Base-by-base conservation (phyloP, 2,113 vertebrate genomes). In the Hypomesus transpacificus region DNA sequence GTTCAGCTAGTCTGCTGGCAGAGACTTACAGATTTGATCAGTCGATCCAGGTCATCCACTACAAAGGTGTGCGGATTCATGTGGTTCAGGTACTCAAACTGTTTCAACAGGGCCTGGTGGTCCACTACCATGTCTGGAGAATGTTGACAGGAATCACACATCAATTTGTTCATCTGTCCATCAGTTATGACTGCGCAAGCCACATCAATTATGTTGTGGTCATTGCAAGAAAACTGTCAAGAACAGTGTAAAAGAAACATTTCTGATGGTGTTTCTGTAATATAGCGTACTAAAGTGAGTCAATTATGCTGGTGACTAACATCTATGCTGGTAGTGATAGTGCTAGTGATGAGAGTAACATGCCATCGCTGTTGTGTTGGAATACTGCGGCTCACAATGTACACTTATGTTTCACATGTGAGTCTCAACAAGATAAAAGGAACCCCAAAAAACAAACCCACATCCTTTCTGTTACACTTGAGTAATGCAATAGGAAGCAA, bases 51-150 rank as follows among this genome's bases (percentile, higher is more conserved):
- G 85, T 99, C 97, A 66, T 94, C 95, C 75, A 97, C 93, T 87
- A 98, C 96, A 26, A 99, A 99, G 0, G 92, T 96, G 77, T 99
- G 94, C 53, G 97, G 97, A 89, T 98, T 99, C 90, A 94, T 88
- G 83, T 98, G 97, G 85, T 99, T 98, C 77, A 99, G 86, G 76
- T 99, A 95, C 75, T 98, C 95, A 85, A 99, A 99, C 86, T 98
- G 96, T 85, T 97, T 97, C 52, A 99, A 89, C 70, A 99, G 91
- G 80, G 91, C 90, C 70, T 98, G 96, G 85, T 98, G 95, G 79
- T 99, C 95, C 81, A 98, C 88, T 9, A 87, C 87, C 17, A 90
- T 87, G 39, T 87, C 91, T 93, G 26, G 64, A 56, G 16, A 56
- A 56, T n/a, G 16, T 11, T 46, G 39, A 9, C 39, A 46, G 39